Conservation (phyloP, 2,888 invertebrate genomes). For the Panorpa germanica region DNA sequence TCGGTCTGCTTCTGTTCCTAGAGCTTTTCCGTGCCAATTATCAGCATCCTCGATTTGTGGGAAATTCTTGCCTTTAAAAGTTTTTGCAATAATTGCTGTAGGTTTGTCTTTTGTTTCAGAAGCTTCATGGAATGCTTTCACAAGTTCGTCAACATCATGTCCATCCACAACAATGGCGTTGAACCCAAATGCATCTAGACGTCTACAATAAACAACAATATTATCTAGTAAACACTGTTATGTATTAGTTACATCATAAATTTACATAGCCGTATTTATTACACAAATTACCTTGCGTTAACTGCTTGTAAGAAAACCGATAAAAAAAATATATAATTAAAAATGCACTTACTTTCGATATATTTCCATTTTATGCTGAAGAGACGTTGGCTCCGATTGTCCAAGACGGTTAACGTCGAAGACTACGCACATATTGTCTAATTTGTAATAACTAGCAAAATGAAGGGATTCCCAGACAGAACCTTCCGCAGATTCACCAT, state of each 20-base stretch:
- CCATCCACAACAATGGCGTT: slow-evolving; percentile 89
- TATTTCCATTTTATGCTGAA: slow-evolving; percentile 75
- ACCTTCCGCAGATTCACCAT: slow-evolving; percentile 97
- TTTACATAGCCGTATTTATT: background rate
- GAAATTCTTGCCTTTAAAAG: slow-evolving; percentile 85
- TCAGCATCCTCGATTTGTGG: slow-evolving; percentile 80
- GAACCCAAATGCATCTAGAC: slow-evolving; percentile 80
- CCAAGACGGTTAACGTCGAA: slow-evolving; percentile 96
- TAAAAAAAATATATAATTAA: slow-evolving; percentile 1
- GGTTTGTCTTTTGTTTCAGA: slow-evolving; percentile 57
- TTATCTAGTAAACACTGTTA: background rate
- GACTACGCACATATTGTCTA: slow-evolving; percentile 92
- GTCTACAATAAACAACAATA: slow-evolving; percentile 46
- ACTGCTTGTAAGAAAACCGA: no score
- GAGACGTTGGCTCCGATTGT: slow-evolving; percentile 87
- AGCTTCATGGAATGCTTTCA: slow-evolving; percentile 75
- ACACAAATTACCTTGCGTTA: background rate
- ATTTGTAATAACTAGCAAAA: slow-evolving; percentile 85
- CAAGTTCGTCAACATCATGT: slow-evolving; percentile 81
- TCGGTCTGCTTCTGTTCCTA: slow-evolving; percentile 63
- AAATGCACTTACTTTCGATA: no score
- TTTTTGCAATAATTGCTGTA: slow-evolving; percentile 88
- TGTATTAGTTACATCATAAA: background rate
- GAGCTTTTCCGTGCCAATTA: slow-evolving; percentile 96
- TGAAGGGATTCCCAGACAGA: slow-evolving; percentile 95